Percentiles rank a stretch among this genome's conserved stretches.
phyloP scores from a whole-genome alignment of 2,888 invertebrate species.

The Drosophila koepferae region DNA sequence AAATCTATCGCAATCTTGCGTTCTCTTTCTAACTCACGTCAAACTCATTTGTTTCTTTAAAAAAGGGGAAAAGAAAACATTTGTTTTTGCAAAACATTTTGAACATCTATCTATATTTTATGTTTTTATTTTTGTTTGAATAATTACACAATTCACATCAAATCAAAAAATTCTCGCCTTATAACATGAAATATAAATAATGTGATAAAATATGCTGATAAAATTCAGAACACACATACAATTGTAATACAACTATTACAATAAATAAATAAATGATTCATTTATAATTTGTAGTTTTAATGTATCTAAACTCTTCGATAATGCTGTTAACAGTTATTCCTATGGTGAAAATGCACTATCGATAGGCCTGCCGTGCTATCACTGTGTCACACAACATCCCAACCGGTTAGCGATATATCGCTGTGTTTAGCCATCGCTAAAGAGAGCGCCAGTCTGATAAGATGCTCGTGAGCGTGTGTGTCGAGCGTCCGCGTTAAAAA shows the following conservation, averaged over 20 bases:
- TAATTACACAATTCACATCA: neutral
- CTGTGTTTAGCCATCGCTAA: conserved; percentile 27
- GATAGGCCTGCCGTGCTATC: conserved; percentile 26
- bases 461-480: conserved; percentile 64
- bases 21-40: neutral
- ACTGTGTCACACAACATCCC: neutral
- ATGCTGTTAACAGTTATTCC: neutral
- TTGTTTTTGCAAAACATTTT: neutral
- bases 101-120: neutral
- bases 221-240: neutral
- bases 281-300: neutral
- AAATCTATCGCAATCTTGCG: neutral
- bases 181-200: neutral
- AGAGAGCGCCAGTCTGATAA: conserved; percentile 62
- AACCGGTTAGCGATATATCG: conserved; percentile 34
- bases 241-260: neutral
- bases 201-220: neutral
- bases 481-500: conserved; percentile 57
- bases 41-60: neutral
- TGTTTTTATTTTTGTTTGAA: neutral
- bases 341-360: conserved; percentile 2
- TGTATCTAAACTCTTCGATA: neutral
- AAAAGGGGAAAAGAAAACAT: neutral
- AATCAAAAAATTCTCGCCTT: neutral
- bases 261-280: neutral